Conservation (phyloP, 2,113 vertebrate species). For the Saimiri boliviensis region DNA sequence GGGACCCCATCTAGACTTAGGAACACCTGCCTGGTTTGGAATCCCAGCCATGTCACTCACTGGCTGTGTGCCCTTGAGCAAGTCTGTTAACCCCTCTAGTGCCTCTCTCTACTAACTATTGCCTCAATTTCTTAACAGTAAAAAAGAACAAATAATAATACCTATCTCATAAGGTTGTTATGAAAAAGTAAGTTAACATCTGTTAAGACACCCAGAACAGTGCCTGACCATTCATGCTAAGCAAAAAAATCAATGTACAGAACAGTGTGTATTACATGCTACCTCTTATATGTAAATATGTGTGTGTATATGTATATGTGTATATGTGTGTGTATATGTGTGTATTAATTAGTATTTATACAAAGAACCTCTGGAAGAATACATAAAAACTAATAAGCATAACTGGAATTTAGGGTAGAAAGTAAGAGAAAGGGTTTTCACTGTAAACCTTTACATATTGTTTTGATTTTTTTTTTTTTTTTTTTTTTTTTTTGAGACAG, state of each 20-base stretch:
- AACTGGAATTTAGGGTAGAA: not conserved
- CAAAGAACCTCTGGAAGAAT: not conserved
- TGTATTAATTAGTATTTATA: not conserved
- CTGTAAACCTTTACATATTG: not conserved
- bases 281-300: not conserved
- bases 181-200: not conserved
- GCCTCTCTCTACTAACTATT: not conserved
- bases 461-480: not conserved
- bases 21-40: not conserved
- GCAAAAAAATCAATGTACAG: not conserved
- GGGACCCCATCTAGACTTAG: no score
- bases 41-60: not conserved
- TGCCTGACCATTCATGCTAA: not conserved
- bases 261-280: not conserved
- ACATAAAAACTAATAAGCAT: not conserved
- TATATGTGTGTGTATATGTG: no score
- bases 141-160: not conserved
- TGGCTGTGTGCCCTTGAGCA: not conserved
- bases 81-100: not conserved
- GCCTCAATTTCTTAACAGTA: not conserved
- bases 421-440: conserved; percentile 17
- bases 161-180: not conserved
- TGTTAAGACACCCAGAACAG: not conserved
- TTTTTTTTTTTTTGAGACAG: not conserved
- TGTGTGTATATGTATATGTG: not conserved